Percentiles rank a stretch among this genome's conserved stretches.
phyloP scores from a whole-genome alignment of 1,140 invertebrate species.

The Neelides sp. region DNA sequence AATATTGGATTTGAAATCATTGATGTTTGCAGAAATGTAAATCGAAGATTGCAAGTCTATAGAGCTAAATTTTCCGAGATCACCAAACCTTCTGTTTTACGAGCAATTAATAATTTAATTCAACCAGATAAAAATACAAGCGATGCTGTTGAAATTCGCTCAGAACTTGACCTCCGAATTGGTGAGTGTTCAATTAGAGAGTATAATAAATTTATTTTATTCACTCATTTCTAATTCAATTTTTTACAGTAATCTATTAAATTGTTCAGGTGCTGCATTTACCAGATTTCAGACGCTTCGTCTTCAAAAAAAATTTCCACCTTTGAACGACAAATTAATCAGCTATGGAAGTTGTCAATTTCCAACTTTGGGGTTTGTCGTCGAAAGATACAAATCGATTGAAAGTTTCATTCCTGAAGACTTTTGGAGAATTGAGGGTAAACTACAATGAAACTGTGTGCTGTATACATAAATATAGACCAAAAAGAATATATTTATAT shows the following conservation, averaged over 20 bases:
- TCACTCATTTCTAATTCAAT: constrained; percentile 11
- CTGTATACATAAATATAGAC: background rate
- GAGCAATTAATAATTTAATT: constrained; percentile 67
- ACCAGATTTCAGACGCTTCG: constrained; percentile 95
- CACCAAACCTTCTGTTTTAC: constrained; percentile 59
- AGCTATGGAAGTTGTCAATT: constrained; percentile 98
- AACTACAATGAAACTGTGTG: constrained; percentile 6
- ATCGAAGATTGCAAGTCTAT: constrained; percentile 60
- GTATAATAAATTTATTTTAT: background rate
- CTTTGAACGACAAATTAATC: constrained; percentile 62
- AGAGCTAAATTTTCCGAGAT: constrained; percentile 97
- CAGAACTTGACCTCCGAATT: constrained; percentile 91
- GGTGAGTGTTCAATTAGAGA: constrained; percentile 42
- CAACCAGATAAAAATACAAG: constrained; percentile 70
- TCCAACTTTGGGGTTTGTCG: constrained; percentile 92
- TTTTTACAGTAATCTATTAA: constrained; percentile 14
- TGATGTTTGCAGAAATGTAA: constrained; percentile 69
- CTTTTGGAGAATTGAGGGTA: constrained; percentile 85
- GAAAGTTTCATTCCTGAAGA: constrained; percentile 74
- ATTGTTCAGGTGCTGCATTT: constrained; percentile 73
- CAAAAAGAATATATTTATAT: constrained; percentile 1
- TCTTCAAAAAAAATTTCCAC: constrained; percentile 70
- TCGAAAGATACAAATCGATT: constrained; percentile 81
- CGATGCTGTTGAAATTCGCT: constrained; percentile 89
- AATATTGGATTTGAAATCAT: constrained; percentile 99